A percentile compares a stretch with the other conserved stretches of the same genome.
Conservation (phyloP, 2,113 vertebrate species). For the Lepus timidus region DNA sequence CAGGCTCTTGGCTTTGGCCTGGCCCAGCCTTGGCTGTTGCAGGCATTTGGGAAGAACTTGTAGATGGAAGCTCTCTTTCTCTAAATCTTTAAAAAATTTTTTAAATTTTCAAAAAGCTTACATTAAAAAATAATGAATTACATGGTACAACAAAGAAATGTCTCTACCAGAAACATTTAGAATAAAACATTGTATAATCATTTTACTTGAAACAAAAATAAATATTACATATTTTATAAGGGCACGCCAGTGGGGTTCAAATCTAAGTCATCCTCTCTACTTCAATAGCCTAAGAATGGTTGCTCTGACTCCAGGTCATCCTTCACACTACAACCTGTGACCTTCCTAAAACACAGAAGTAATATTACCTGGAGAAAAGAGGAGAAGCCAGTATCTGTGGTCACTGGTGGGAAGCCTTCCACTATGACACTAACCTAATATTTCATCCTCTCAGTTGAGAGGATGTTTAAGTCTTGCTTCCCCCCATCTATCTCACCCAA, state of each 20-base stretch:
- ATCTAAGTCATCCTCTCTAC: neutral
- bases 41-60: no score
- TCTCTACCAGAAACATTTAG: neutral
- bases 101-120: no score
- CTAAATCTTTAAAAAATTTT: no score
- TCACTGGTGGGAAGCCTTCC: neutral
- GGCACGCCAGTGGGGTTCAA: neutral
- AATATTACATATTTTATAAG: constrained; percentile 11
- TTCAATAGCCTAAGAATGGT: neutral
- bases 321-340: neutral
- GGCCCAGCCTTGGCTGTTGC: no score
- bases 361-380: neutral
- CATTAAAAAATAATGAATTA: neutral
- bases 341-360: constrained; percentile 1
- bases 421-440: neutral
- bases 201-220: constrained; percentile 37
- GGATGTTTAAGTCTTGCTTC: neutral
- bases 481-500: neutral
- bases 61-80: no score
- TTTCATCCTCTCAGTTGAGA: neutral
- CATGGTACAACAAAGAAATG: neutral
- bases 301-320: neutral
- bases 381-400: neutral
- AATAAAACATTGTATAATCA: neutral
- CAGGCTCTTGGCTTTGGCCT: no score